phyloP scores from a whole-genome alignment of 2,113 vertebrate genomes.

The Corythaixoides concolor region DNA sequence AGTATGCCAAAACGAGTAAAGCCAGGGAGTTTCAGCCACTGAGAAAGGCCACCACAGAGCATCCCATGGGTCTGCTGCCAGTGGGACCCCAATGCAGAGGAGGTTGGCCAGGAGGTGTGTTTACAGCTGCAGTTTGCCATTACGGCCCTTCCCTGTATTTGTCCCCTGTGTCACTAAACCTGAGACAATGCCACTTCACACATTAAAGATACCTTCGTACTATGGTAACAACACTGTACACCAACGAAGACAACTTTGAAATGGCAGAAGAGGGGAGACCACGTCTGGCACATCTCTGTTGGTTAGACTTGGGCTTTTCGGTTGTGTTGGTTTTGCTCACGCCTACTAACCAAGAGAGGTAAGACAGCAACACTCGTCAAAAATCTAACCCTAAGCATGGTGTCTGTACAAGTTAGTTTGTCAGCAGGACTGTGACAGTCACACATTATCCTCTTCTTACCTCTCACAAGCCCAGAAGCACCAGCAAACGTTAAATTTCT shows the following conservation, averaged over 20 bases:
- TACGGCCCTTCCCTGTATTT: not conserved
- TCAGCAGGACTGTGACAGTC: not conserved
- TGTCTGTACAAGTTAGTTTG: not conserved
- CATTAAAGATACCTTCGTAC: not conserved
- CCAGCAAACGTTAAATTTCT: not conserved
- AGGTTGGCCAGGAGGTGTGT: rapidly evolving
- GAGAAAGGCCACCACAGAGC: not conserved
- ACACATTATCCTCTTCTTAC: not conserved
- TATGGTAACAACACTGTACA: rapidly evolving
- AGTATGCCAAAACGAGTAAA: not conserved
- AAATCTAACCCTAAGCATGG: not conserved
- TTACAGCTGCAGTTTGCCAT: not conserved
- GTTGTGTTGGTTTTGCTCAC: not conserved
- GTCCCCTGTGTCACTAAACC: not conserved
- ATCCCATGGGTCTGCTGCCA: not conserved
- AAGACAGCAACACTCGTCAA: not conserved
- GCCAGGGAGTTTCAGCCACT: not conserved
- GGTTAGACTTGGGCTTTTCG: not conserved
- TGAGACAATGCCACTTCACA: not conserved
- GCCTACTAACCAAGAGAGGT: not conserved
- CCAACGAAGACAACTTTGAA: not conserved
- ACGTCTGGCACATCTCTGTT: not conserved
- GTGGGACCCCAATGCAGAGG: not conserved
- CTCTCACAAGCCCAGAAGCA: not conserved
- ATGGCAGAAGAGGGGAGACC: not conserved